phyloP scores from a whole-genome alignment of 2,797 vertebrate species.

The Alectoris magna region DNA sequence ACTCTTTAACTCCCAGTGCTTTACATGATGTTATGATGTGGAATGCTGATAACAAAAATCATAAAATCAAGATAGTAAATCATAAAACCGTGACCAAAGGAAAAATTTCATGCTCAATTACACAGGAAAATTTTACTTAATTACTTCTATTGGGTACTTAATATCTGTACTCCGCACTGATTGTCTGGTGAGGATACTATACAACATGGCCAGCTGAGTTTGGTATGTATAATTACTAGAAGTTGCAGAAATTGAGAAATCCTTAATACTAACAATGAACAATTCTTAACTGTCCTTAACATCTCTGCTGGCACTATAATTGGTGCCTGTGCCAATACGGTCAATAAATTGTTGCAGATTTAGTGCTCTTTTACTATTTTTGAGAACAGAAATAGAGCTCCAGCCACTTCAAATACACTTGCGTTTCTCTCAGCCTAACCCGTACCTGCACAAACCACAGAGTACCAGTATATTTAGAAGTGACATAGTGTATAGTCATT shows the following conservation, averaged over 20 bases:
- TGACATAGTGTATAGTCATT: not conserved
- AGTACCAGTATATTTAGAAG: not conserved
- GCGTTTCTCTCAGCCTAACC: not conserved
- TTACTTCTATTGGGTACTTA: not conserved
- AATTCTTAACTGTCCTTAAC: not conserved
- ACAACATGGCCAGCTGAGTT: not conserved
- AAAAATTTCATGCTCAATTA: not conserved
- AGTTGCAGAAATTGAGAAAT: not conserved
- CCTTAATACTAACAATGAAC: not conserved
- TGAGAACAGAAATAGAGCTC: not conserved
- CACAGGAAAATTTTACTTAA: not conserved
- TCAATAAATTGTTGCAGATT: not conserved
- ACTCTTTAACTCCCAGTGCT: too few species aligned
- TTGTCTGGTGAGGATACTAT: not conserved
- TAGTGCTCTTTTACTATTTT: not conserved
- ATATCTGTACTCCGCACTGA: fast-evolving
- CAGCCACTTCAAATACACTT: not conserved
- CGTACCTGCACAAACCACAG: not conserved
- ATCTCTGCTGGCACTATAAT: not conserved
- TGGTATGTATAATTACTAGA: not conserved
- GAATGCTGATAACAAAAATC: too few species aligned
- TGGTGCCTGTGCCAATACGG: not conserved
- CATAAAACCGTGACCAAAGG: not conserved
- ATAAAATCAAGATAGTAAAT: not conserved
- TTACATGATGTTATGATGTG: too few species aligned